Percentiles rank a stretch among this genome's conserved stretches.
Conservation (phyloP, 1,140 invertebrate genomes). For the Zelostemma sp. region DNA sequence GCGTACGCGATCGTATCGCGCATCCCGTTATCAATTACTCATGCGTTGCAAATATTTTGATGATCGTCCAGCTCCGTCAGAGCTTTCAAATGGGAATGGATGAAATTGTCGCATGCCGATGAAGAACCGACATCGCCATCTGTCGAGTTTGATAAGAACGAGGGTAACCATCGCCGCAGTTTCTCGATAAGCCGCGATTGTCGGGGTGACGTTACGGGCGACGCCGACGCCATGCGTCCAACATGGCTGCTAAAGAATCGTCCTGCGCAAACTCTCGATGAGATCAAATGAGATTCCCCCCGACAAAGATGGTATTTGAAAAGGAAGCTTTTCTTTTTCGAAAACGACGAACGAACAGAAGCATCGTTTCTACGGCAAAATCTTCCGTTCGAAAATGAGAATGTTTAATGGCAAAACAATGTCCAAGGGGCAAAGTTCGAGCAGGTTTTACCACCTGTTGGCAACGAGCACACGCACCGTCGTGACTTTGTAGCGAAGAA, state of each 20-base stretch:
- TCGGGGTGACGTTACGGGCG: slow-evolving; percentile 53
- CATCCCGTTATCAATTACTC: slow-evolving; percentile 38
- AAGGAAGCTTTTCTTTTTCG: too few species aligned
- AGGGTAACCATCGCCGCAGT: slow-evolving; percentile 51
- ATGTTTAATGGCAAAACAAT: too few species aligned
- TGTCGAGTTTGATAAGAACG: slow-evolving; percentile 59
- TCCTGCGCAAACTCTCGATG: slow-evolving; percentile 47
- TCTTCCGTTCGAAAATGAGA: too few species aligned
- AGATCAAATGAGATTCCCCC: too few species aligned
- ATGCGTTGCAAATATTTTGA: slow-evolving; percentile 25
- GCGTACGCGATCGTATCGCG: slow-evolving; percentile 14
- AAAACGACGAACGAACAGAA: too few species aligned
- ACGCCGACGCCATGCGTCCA: slow-evolving; percentile 60
- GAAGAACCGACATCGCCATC: slow-evolving; percentile 53
- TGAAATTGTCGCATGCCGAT: neutral
- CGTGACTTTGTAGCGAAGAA: slow-evolving; percentile 58
- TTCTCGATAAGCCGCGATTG: slow-evolving; percentile 59
- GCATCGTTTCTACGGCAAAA: too few species aligned
- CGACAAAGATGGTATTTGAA: too few species aligned
- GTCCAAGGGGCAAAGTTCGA: too few species aligned
- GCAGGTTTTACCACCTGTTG: too few species aligned
- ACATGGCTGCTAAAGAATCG: slow-evolving; percentile 61
- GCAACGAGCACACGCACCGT: slow-evolving; percentile 38
- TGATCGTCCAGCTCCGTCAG: slow-evolving; percentile 2
- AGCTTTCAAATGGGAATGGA: too few species aligned